Evolutionary conservation across 2,113 vertebrate genomes (phyloP), one percentile per base, ranked within the genome.

Genomic region (Sitta europaea): DNA sequence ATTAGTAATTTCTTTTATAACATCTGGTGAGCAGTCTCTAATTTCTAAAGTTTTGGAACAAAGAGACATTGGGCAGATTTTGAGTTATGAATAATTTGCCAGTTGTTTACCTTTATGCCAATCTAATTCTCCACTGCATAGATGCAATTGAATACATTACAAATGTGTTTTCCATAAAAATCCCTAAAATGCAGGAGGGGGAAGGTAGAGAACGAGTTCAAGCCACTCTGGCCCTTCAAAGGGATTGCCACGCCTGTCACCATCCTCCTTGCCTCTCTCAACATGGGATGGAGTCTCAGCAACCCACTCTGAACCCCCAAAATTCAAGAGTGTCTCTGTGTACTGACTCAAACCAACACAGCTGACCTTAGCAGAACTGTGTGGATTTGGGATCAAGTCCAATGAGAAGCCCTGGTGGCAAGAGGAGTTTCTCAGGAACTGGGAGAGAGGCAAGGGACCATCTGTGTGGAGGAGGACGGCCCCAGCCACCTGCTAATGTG

Each of bases 21-120:
- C 98, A 98, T 98, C 98, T 98, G 98, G 97, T 96, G 87, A 97
- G 77, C 98, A 98, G 98, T 98, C 97, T 98, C 97, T 98, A 94
- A 97, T 98, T 98, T 98, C 97, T 98, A 24, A 96, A 94, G 89
- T 94, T 98, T 96, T 95, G 94, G 95, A 98, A 97, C 96, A 90
- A 97, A 98, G 97, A 97, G 85, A 87, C 96, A 94, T 72, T 7
- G 17, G 88, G 27, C 77, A 97, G 95, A 96, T 97, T 96, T 96
- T 93, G 95, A 91, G 86, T 97, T 97, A 94, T 93, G 97, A 98
- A 97, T 93, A 96, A 94, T 97, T 98, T 97, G 91, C 97, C 86
- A 92, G 93, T 97, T 98, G 98, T 98, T 98, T 98, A 98, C 95
- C 94, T 98, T 98, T 96, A 97, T 98, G 98, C 97, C 98, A 98